Conservation (phyloP, 2,888 invertebrate species). For the Gandaritis pyraliata region DNA sequence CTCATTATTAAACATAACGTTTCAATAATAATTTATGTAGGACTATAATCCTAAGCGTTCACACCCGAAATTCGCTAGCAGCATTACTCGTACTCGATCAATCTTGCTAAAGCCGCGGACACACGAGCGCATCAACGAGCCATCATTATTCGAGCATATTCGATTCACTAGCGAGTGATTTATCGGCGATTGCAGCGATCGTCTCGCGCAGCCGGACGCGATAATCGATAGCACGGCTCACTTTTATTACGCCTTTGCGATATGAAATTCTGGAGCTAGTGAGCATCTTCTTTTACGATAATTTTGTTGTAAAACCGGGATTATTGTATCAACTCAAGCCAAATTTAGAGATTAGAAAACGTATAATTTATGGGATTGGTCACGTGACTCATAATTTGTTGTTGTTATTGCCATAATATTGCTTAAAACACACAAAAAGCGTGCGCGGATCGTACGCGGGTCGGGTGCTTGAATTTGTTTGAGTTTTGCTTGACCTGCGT, state of each 20-base stretch:
- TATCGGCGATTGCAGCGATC: slow-evolving; percentile 67
- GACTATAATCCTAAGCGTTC: slow-evolving; percentile 15
- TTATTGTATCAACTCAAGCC: no score
- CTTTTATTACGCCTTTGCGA: slow-evolving; percentile 59
- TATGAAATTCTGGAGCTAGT: slow-evolving; percentile 26
- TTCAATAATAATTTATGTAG: slow-evolving; percentile 1
- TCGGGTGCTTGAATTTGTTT: no score
- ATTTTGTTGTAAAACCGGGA: no score
- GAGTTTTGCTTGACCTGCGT: no score
- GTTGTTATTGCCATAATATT: no score
- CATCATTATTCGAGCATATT: slow-evolving; percentile 57
- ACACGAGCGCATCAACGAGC: slow-evolving; percentile 51
- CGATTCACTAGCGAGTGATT: slow-evolving; percentile 65
- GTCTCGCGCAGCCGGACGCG: slow-evolving; percentile 65
- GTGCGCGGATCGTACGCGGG: no score
- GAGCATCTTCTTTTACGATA: background rate
- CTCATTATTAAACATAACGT: background rate
- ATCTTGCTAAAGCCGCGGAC: slow-evolving; percentile 51
- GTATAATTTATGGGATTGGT: no score
- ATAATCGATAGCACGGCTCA: slow-evolving; percentile 72
- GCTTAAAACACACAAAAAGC: no score
- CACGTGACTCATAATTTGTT: no score
- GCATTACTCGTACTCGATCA: slow-evolving; percentile 44
- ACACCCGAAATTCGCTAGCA: slow-evolving; percentile 15
- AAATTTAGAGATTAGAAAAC: no score